These are phyloP conservation scores for Catostylus mosaicus DNA, from an alignment of 30 jellyfish, hydroid and myxozoan species.

Conservation along the genomic window DNA sequence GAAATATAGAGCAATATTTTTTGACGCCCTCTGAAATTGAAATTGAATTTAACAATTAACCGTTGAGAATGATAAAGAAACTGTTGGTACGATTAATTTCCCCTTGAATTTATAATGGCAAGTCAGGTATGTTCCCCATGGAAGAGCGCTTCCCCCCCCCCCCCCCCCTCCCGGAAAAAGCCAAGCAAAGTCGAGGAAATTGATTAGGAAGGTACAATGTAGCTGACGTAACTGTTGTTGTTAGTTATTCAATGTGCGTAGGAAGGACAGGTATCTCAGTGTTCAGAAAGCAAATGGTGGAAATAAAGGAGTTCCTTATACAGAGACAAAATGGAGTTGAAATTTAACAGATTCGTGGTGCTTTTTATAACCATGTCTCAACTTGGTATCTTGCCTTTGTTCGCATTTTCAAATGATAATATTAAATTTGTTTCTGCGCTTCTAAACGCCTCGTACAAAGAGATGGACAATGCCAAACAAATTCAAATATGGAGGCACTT, in stretches of 20 bases:
- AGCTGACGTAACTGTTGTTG: constrained; percentile 10
- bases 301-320: not conserved
- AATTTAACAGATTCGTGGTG: not conserved
- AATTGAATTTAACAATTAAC: too few species aligned
- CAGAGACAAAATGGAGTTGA: not conserved
- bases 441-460: constrained; percentile 66
- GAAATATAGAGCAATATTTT: too few species aligned
- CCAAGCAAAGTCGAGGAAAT: too few species aligned
- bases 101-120: too few species aligned
- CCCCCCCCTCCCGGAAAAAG: too few species aligned
- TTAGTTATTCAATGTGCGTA: constrained; percentile 27
- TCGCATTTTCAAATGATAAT: not conserved
- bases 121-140: too few species aligned
- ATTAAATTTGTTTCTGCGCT: constrained; percentile 25
- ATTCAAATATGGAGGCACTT: constrained; percentile 39
- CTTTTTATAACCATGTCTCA: constrained; percentile 5
- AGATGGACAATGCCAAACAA: constrained; percentile 10
- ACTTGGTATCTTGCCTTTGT: constrained; percentile 1
- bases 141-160: too few species aligned
- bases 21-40: too few species aligned
- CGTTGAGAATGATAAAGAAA: too few species aligned
- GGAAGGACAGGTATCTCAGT: constrained; percentile 3
- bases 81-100: too few species aligned
- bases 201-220: constrained; percentile 21
- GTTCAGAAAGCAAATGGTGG: constrained; percentile 5